Percentiles rank a stretch among this genome's conserved stretches.
Evolutionary conservation across 1,140 invertebrate species (phyloP).

Genomic region (Acyrthosiphon pisum): DNA sequence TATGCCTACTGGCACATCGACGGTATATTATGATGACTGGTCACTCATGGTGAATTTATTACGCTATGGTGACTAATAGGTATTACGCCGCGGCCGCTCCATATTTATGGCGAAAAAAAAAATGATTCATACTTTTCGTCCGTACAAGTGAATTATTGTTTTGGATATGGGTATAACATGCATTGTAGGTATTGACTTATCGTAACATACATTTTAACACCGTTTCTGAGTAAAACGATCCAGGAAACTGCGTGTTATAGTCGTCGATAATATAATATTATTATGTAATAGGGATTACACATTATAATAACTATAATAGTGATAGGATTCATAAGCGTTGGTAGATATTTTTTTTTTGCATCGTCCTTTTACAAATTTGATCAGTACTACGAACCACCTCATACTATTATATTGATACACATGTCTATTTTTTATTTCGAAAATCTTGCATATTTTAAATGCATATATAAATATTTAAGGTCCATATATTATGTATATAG

Average conservation of each 20-base stretch:
- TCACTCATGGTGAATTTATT: not conserved
- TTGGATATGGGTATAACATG: not conserved
- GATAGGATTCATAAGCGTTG: no score
- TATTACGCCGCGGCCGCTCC: not conserved
- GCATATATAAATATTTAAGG: no score
- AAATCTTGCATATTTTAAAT: no score
- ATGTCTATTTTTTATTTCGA: no score
- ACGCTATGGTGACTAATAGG: not conserved
- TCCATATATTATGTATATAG: no score
- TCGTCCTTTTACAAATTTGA: no score
- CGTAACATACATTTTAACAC: not conserved
- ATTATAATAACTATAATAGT: no score
- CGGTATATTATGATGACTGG: not conserved
- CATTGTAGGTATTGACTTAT: no score
- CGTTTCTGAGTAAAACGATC: not conserved
- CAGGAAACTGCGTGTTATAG: not conserved
- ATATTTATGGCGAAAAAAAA: not conserved
- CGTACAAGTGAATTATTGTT: not conserved
- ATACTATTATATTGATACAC: no score
- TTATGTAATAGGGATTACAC: not conserved
- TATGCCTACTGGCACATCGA: not conserved
- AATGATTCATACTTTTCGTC: constrained; percentile 1
- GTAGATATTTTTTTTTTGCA: no score
- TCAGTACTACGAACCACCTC: no score
- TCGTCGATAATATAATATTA: not conserved